Conservation (phyloP, 2,797 vertebrate genomes). For the Meriones psammophilus region DNA sequence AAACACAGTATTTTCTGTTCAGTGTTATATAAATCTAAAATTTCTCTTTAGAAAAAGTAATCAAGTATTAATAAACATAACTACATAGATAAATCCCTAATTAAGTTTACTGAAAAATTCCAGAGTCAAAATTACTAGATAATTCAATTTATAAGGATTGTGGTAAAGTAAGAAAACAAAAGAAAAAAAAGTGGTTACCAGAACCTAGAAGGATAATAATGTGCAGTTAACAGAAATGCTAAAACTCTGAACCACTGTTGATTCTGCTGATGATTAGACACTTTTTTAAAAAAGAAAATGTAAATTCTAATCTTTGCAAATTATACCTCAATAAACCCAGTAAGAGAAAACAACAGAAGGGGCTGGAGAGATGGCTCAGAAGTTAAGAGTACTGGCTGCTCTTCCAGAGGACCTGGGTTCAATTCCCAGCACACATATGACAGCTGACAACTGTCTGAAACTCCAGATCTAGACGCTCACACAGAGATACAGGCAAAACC, state of each 20-base stretch:
- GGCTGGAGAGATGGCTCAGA: no score
- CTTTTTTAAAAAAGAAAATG: neutral
- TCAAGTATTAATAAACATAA: neutral
- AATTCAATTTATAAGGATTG: neutral
- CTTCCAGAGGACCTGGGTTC: no score
- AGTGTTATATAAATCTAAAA: neutral
- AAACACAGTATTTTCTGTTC: neutral
- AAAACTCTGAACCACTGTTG: neutral
- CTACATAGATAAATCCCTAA: neutral
- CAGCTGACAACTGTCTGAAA: no score
- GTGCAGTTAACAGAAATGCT: neutral
- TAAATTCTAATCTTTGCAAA: neutral
- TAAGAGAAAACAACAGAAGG: neutral
- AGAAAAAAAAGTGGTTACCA: neutral
- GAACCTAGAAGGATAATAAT: neutral
- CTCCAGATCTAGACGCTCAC: no score
- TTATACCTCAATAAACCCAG: constrained; percentile 44
- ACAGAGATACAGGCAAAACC: no score
- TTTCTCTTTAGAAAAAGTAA: neutral
- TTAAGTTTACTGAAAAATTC: neutral
- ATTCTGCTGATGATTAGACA: neutral
- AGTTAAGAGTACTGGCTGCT: no score
- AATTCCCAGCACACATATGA: no score
- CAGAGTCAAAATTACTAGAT: neutral
- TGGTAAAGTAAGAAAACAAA: neutral